These are phyloP conservation scores for Coleophora flavipennella DNA, from an alignment of 2,888 invertebrate genomes.

Conservation along the genomic window DNA sequence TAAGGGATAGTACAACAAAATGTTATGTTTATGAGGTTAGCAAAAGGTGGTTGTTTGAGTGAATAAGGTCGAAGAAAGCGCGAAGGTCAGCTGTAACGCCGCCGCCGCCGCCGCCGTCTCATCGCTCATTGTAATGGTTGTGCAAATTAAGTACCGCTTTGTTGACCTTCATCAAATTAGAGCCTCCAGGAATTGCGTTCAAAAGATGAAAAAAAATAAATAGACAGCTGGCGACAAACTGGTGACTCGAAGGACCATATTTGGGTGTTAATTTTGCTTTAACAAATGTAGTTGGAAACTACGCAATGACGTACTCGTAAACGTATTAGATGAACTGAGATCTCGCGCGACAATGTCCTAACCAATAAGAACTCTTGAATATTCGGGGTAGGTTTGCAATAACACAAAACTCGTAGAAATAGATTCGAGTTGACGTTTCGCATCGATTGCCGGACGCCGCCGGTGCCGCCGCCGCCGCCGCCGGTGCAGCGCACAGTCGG, in stretches of 20 bases:
- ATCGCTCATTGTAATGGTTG: background rate
- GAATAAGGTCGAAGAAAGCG: constrained; percentile 11
- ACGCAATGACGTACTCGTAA: too few relatives aligned
- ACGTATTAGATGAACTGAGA: too few relatives aligned
- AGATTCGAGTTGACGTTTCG: background rate
- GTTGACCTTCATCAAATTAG: background rate
- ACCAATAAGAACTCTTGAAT: background rate
- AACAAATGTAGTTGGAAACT: too few relatives aligned
- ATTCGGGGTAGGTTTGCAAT: background rate
- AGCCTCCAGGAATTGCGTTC: background rate
- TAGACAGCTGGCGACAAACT: too few relatives aligned
- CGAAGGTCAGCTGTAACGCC: constrained; percentile 6
- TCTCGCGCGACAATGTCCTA: too few relatives aligned
- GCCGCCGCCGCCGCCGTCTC: background rate
- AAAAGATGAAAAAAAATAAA: too few relatives aligned
- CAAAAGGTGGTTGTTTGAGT: constrained; percentile 6
- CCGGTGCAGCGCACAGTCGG: too few relatives aligned
- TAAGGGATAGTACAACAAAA: background rate
- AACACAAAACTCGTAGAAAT: background rate
- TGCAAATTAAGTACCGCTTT: background rate
- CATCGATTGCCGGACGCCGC: too few relatives aligned
- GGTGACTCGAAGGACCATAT: too few relatives aligned
- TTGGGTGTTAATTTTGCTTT: too few relatives aligned
- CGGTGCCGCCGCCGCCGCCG: too few relatives aligned
- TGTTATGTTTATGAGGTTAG: background rate